Conservation (phyloP, 2,797 vertebrate species). For the Sardinella longiceps region DNA sequence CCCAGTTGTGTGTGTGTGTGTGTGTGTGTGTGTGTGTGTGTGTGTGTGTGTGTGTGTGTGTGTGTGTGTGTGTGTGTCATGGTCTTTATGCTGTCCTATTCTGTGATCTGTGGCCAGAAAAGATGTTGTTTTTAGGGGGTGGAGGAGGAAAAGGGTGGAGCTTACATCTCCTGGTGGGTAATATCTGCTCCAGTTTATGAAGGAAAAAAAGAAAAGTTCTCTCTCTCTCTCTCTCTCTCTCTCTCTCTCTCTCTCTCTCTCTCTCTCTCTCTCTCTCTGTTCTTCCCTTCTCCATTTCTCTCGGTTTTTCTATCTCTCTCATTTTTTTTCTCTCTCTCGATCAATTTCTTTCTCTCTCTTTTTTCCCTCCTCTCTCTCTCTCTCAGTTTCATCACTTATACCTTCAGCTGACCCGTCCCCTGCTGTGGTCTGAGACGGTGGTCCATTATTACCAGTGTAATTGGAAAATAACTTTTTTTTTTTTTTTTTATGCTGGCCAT, state of each 20-base stretch:
- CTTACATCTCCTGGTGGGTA: neutral
- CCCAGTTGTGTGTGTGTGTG: neutral
- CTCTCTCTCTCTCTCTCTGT: neutral
- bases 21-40: neutral
- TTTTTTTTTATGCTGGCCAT: constrained; percentile 48
- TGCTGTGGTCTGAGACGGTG: neutral
- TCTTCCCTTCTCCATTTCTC: neutral
- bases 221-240: constrained; percentile 17
- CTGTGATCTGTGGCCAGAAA: constrained; percentile 9
- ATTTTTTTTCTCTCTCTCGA: constrained; percentile 13
- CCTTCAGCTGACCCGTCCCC: neutral
- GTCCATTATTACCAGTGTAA: constrained; percentile 57
- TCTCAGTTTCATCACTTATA: neutral
- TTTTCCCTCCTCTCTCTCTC: constrained; percentile 33
- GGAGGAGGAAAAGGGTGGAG: neutral
- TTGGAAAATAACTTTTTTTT: constrained; percentile 59
- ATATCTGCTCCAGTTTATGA: neutral
- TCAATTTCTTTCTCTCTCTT: neutral
- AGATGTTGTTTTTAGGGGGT: neutral
- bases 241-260: neutral
- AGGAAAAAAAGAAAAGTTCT: neutral
- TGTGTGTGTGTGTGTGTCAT: neutral
- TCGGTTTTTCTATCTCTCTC: constrained; percentile 1
- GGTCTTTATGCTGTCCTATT: neutral
- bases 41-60: neutral